A percentile compares a stretch with the other conserved stretches of the same genome.
These are phyloP conservation scores for Hemicentrotus pulcherrimus DNA, from an alignment of 35 echinoderm and acorn worm species.

Conservation along the genomic window DNA sequence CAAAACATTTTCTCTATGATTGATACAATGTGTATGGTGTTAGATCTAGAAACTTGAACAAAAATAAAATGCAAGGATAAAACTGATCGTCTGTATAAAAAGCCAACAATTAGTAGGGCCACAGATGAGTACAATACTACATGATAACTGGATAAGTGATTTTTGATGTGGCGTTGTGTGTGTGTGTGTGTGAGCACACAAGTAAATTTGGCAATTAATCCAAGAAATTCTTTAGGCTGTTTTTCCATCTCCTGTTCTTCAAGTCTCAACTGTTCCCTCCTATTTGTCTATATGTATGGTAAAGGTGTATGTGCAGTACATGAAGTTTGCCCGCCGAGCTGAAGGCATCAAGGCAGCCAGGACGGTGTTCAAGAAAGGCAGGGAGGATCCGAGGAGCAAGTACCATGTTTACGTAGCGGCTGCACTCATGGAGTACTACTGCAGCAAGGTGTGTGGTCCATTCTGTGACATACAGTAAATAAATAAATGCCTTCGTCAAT, in stretches of 20 bases:
- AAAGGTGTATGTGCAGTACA: slow-evolving; percentile 90
- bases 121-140: not conserved
- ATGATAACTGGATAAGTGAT: too few species aligned
- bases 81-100: too few species aligned
- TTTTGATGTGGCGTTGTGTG: too few species aligned
- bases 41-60: too few species aligned
- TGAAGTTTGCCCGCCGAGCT: slow-evolving; percentile 87
- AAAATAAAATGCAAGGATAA: too few species aligned
- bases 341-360: slow-evolving; percentile 93
- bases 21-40: too few species aligned
- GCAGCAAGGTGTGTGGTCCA: slow-evolving; percentile 97
- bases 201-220: too few species aligned
- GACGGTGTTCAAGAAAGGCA: slow-evolving; percentile 91
- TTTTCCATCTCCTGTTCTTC: not conserved
- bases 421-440: slow-evolving; percentile 98
- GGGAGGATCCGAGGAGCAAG: slow-evolving; percentile 78
- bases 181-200: too few species aligned
- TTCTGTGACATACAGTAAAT: too few species aligned
- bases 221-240: too few species aligned
- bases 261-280: not conserved
- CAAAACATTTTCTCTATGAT: too few species aligned
- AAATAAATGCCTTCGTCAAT: too few species aligned
- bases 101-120: not conserved
- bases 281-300: not conserved
- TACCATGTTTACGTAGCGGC: slow-evolving; percentile 93